These are phyloP conservation scores for Ceyx cyanopectus DNA, from an alignment of 2,113 vertebrate species.

Conservation along the genomic window DNA sequence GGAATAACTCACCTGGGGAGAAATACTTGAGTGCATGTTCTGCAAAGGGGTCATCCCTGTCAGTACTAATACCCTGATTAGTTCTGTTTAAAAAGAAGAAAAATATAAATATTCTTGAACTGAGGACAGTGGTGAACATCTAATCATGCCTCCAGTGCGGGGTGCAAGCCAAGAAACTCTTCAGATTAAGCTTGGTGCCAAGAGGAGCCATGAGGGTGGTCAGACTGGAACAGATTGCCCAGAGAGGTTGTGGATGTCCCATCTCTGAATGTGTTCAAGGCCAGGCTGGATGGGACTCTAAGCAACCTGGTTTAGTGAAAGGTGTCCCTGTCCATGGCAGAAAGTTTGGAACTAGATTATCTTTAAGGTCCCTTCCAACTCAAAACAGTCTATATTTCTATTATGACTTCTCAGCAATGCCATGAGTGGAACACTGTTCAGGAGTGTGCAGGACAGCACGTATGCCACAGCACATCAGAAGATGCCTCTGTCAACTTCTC, in stretches of 20 bases:
- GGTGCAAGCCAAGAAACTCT: neutral
- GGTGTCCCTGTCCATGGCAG: neutral
- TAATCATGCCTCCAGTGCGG: neutral
- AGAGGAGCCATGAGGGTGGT: neutral
- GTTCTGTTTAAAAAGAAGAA: neutral
- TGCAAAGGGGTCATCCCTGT: neutral
- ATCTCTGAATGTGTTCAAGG: neutral
- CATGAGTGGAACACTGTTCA: accelerated
- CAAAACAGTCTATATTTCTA: neutral
- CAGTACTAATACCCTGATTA: neutral
- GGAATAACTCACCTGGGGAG: neutral
- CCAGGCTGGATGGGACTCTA: neutral
- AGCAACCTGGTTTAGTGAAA: neutral
- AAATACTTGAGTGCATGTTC: accelerated
- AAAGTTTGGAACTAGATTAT: neutral
- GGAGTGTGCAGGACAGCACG: neutral
- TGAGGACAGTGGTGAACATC: neutral
- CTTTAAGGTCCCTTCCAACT: neutral
- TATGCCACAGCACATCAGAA: neutral
- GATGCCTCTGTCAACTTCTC: neutral
- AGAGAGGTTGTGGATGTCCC: neutral
- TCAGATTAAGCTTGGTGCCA: neutral
- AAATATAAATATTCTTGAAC: accelerated
- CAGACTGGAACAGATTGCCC: neutral
- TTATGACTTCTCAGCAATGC: neutral